Evolutionary conservation across 2,797 vertebrate species (phyloP).

Genomic region (Nyctibius grandis): DNA sequence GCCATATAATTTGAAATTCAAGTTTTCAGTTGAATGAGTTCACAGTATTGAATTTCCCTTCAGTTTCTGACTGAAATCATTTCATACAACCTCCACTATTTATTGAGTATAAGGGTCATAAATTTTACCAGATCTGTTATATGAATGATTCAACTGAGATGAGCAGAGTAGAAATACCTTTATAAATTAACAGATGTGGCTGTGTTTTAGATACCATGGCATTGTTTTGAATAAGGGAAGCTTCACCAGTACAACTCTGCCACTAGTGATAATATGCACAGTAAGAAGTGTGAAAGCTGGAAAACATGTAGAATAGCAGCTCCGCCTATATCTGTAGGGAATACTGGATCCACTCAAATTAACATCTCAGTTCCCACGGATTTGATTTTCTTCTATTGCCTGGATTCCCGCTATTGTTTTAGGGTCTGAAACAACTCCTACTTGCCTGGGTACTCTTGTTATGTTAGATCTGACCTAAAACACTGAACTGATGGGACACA

Average conservation of each 20-base stretch:
- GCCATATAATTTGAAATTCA: constrained; percentile 16
- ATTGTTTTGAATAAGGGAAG: neutral
- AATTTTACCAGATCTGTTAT: neutral
- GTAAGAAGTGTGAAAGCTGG: neutral
- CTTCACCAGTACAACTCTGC: neutral
- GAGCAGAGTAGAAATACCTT: neutral
- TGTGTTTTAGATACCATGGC: neutral
- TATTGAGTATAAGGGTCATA: constrained; percentile 3
- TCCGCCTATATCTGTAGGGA: neutral
- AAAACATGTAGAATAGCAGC: neutral
- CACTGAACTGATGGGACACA: neutral
- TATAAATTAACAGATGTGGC: neutral
- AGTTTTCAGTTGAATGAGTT: constrained; percentile 23
- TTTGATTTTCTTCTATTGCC: neutral
- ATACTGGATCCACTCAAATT: neutral
- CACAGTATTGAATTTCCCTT: constrained; percentile 29
- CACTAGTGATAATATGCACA: neutral
- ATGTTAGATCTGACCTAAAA: neutral
- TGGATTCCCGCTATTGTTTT: neutral
- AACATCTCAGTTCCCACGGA: neutral
- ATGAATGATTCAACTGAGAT: neutral
- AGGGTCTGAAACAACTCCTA: neutral
- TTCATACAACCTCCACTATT: neutral
- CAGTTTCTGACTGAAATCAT: constrained; percentile 21
- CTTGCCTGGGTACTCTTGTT: neutral